Base-by-base conservation (phyloP, 2,113 vertebrate genomes). In the Gracilinanus agilis region DNA sequence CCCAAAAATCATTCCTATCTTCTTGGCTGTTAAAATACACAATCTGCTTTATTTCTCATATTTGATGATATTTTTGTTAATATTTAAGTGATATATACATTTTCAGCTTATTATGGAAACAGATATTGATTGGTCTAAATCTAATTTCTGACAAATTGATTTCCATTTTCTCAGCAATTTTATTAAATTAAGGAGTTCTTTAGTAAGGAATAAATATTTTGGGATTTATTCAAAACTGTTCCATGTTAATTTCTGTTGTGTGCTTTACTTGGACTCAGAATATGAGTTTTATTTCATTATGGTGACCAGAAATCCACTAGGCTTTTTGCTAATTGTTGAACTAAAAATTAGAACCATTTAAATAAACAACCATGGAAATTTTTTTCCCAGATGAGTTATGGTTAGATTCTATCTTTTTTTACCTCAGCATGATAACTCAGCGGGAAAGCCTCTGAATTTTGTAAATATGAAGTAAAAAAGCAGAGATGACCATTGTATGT, bases 221-320 rank as follows among this genome's bases (percentile, higher is more conserved):
- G n/a, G n/a, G 5, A 83, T 83, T 83, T 40, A 83, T 83, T 25
- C 19, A 40, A 83, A 83, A 13, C 13, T 40, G 44, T 94, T 54
- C 56, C 88, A 9, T 27, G 0, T 90, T 25, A 24, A 54, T 94
- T 93, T 95, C 44, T 93, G 27, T 92, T 40, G 92, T 94, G 88
- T 75, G 53, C 88, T 95, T 91, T 49, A 90, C 49, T 94, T 93
- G 44, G 53, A 21, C 53, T 90, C 93, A 44, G 93, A 94, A 61
- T 88, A 1, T 0, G 0, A 88, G 89, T 95, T 97, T 55, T 93
- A 91, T 95, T 96, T 95, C 19, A 92, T 93, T 54, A 25, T 95
- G 90, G 75, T 10, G 16, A 94, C 55, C 95, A 89, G 90, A 91
- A 88, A 92, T 29, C 40, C 24, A 89, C 13, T 95, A 55, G 23